Evolutionary conservation across 2,888 invertebrate species (phyloP), one percentile per base, ranked within the genome.

Genomic region (Tuta absoluta): DNA sequence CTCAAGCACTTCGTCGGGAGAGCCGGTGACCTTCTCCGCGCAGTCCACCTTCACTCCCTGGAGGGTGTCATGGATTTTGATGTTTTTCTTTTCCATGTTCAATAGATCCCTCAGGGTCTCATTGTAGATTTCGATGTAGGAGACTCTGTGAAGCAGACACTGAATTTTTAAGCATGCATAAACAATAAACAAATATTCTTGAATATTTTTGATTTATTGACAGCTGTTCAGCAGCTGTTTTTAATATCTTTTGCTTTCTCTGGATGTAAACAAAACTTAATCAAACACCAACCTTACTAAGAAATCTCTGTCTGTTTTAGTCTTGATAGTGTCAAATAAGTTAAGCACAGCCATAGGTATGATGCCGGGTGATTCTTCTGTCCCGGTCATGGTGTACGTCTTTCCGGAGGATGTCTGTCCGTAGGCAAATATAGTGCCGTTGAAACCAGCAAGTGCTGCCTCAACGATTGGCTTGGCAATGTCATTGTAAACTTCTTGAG

Each of bases 401-500:
- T 97, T 97, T 63, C 97, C 98, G 0, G 97, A 97, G 0, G 97
- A 96, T 4, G 97, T 98, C 84, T 98, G 98, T 8, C 98, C 98
- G 81, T 98, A 98, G 0, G 97, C 97, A 87, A 98, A 97, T 70
- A 98, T 95, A 0, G 98, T 98, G 1, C 96, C 97, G 81, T 97
- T 96, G 73, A 96, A 94, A 1, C 97, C 97, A 68, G 93, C 92
- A 14, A 95, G 90, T 0, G 95, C 94, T 0, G 95, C 93, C 68
- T 94, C 92, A 1, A 96, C 94, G 68, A 96, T 95, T 0, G 95
- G 95, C 72, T 93, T 93, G 0, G 95, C 95, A 69, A 96, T 89
- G 64, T 91, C 92, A 69, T 94, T 82, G 78, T 95, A 97, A 0
- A 96, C 93, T 62, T 93, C 90, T 61, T 83, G 78, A 49, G 95